Evolutionary conservation across 2,888 invertebrate species (phyloP).

Genomic region (Dicycla oo): DNA sequence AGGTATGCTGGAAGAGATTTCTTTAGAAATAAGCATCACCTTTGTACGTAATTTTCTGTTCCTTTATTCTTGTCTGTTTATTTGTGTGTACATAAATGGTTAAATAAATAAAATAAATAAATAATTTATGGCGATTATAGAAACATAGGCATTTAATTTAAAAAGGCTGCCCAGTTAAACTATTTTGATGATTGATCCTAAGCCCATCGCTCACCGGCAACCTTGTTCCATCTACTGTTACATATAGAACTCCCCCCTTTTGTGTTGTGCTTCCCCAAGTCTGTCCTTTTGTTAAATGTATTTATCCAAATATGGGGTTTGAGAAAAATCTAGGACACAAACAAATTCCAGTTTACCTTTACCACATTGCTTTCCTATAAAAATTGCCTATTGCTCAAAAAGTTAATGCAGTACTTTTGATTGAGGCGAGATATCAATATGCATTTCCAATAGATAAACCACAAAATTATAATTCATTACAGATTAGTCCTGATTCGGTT

Average conservation of each 20-base stretch:
- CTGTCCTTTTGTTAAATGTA: no score
- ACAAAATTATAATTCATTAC: no score
- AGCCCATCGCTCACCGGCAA: neutral
- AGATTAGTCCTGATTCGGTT: neutral
- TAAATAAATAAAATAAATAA: no score
- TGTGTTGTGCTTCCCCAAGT: neutral
- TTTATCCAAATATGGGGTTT: neutral
- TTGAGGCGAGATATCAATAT: neutral
- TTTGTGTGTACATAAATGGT: no score
- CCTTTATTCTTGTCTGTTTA: no score
- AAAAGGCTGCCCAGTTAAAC: neutral
- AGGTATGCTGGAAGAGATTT: no score
- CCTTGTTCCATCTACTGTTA: neutral
- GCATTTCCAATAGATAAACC: neutral
- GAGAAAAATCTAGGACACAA: neutral
- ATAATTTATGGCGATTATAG: neutral
- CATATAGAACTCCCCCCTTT: neutral
- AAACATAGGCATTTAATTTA: neutral
- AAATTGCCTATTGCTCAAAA: neutral
- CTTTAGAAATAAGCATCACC: no score
- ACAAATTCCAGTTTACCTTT: neutral
- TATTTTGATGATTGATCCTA: neutral
- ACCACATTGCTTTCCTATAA: neutral
- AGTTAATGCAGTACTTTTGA: neutral
- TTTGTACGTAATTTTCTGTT: no score